Evolutionary conservation across 30 jellyfish, hydroid and myxozoan species (phyloP).

Genomic region (Sanderia malayensis): DNA sequence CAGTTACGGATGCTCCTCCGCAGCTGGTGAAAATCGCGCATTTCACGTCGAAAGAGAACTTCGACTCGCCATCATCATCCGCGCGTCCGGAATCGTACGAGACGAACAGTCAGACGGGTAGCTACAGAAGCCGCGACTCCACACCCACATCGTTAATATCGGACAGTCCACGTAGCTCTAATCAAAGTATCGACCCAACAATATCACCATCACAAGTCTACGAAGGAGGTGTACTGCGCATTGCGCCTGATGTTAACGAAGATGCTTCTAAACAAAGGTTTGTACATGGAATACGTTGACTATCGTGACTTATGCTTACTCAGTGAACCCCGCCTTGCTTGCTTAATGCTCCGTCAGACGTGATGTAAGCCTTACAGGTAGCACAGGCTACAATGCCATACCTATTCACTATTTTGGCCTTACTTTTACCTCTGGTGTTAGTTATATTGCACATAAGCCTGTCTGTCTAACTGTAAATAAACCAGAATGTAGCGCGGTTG

Average conservation of each 20-base stretch:
- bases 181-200: constrained; percentile 49
- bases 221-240: constrained; percentile 19
- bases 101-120: constrained; percentile 51
- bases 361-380: no score
- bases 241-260: constrained; percentile 20
- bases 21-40: constrained; percentile 9
- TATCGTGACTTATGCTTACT: no score
- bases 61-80: constrained; percentile 34
- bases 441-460: no score
- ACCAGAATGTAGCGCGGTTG: no score
- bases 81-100: constrained; percentile 34
- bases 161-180: constrained; percentile 47
- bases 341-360: no score
- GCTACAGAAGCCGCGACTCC: constrained; percentile 22
- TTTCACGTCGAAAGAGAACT: constrained; percentile 21
- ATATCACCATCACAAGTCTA: constrained; percentile 41
- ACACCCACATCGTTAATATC: constrained; percentile 27
- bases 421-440: no score
- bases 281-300: no score
- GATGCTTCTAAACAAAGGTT: constrained; percentile 62
- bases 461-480: no score
- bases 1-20: constrained; percentile 20
- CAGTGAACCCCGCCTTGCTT: no score
- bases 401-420: no score
- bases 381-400: no score